Conservation (phyloP, 2,113 vertebrate species). For the Herpetotheres cachinnans region DNA sequence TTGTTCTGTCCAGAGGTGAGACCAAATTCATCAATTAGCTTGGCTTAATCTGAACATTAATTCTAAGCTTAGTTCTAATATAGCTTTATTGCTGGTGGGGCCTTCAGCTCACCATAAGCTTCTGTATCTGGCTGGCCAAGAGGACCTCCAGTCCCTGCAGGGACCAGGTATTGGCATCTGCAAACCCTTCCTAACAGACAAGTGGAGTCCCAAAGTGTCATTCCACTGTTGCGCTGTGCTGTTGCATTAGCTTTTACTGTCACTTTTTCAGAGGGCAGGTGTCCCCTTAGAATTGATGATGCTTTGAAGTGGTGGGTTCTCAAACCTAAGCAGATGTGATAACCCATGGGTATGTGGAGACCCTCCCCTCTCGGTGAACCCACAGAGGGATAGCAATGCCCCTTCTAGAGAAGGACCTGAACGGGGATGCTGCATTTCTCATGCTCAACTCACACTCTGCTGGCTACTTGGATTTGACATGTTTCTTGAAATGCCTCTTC, state of each 20-base stretch:
- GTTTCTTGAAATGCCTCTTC: not conserved
- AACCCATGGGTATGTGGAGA: not conserved
- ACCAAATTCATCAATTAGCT: not conserved
- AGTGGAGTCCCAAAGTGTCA: rapidly evolving
- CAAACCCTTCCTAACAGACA: rapidly evolving
- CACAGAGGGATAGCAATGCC: rapidly evolving
- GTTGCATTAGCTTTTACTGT: not conserved
- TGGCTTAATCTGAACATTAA: not conserved
- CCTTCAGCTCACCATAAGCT: not conserved
- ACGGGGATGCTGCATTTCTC: not conserved
- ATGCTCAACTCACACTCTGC: not conserved
- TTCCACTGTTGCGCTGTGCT: not conserved
- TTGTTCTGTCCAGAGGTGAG: not conserved
- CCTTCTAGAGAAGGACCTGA: not conserved
- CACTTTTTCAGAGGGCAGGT: not conserved
- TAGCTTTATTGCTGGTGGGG: not conserved
- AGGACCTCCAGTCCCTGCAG: not conserved
- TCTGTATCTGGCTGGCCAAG: not conserved
- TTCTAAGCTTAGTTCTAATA: not conserved
- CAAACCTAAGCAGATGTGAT: not conserved
- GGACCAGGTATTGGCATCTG: not conserved
- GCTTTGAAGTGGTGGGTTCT: not conserved
- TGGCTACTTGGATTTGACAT: rapidly evolving
- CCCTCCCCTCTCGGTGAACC: rapidly evolving
- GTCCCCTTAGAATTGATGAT: not conserved